Evolutionary conservation across 1,140 invertebrate species (phyloP), one percentile per base, ranked within the genome.

Genomic region (Sarcophaga bullata): DNA sequence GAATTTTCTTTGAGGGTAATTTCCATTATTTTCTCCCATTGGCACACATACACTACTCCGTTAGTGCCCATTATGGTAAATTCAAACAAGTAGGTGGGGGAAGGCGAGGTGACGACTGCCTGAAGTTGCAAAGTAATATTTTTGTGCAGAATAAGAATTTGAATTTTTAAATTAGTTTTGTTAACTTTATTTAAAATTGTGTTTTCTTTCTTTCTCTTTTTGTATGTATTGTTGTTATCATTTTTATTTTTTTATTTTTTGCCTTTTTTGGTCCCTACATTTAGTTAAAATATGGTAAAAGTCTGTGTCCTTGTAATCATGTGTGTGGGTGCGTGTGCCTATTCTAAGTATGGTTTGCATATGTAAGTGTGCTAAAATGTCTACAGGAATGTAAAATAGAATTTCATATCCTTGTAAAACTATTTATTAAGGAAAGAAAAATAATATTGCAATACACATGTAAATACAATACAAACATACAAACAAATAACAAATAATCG

Each of bases 161-260:
- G 75, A 78, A 78, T 78, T 76, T 76, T 78, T 78, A 78, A 78
- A 78, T 78, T 78, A 78, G 75, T 78, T 78, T 78, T 78, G 75
- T 50, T 78, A 78, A 78, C 75, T 78, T 78, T 78, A 19, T 50
- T 17, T 25, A 72, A 37, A 37, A 37, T 37, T 37, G 1, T 37
- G 1, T 37, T 19, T 78, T 78, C 19, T 25, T 50, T 75, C 25
- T 52, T 78, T 4, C 75, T 78, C 8, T 52, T 78, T 15, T 78
- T 50, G 49, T 68, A 19, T 50, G 49, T 68, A 19, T 10, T 52
- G 8, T 52, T 9, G 9, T 52, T 10, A 52, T 19, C 62, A 68
- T 68, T 68, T 68, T 3, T 68, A 17, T 68, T 68, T 68, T 8
- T 19, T 4, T 37, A 2, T 37, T 37, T 37, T 1, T 37, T 37